These are phyloP conservation scores for Sarcophaga carnaria DNA, from an alignment of 2,888 invertebrate genomes.

Conservation along the genomic window DNA sequence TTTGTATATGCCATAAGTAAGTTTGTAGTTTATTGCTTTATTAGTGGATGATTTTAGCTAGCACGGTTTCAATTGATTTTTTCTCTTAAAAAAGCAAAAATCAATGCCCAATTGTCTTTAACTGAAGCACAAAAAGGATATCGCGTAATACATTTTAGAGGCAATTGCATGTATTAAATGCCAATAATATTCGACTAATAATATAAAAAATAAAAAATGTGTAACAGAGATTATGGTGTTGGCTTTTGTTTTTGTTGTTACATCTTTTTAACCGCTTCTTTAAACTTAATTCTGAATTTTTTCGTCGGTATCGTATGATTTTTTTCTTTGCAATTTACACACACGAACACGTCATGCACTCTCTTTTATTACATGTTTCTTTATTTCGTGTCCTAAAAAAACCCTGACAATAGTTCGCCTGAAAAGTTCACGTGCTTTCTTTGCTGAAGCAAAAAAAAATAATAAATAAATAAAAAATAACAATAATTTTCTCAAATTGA, in stretches of 20 bases:
- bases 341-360: background rate
- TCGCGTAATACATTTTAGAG: too few relatives aligned
- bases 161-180: too few relatives aligned
- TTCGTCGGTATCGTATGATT: slow-evolving; percentile 23
- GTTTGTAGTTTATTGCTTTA: background rate
- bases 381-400: background rate
- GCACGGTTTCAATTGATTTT: background rate
- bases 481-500: background rate
- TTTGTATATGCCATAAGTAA: too few relatives aligned
- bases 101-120: background rate
- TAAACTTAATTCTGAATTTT: background rate
- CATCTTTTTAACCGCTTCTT: too few relatives aligned
- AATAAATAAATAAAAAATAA: background rate
- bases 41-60: background rate
- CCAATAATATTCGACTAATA: too few relatives aligned
- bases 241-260: too few relatives aligned
- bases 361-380: background rate
- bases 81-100: background rate
- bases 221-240: too few relatives aligned
- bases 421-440: slow-evolving; percentile 4
- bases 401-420: background rate
- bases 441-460: background rate
- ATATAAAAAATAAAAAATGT: too few relatives aligned
- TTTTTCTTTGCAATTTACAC: background rate
- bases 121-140: too few relatives aligned